Percentiles rank a stretch among this genome's conserved stretches.
Conservation (phyloP, 1,140 invertebrate genomes). For the Frieseomelitta varia region DNA sequence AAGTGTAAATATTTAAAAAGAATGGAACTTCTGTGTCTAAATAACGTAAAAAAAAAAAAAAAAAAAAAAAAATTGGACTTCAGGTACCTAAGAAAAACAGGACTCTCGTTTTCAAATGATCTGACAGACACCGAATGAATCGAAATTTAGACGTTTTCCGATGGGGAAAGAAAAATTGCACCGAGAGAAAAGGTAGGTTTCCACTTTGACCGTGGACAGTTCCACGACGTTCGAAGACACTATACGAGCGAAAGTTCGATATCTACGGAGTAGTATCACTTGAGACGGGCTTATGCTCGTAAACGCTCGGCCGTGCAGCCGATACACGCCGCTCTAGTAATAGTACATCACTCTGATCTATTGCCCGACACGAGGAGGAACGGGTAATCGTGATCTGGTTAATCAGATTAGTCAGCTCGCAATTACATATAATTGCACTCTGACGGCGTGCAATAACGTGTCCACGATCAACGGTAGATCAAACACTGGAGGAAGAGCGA, state of each 20-base stretch:
- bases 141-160: no score
- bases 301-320: neutral
- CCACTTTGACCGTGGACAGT: neutral
- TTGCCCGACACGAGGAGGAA: constrained; percentile 30
- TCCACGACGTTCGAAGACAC: neutral
- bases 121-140: no score
- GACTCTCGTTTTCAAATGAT: no score
- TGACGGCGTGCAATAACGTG: constrained; percentile 33
- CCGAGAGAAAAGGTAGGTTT: neutral
- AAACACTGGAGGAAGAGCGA: neutral
- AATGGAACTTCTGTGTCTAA: no score
- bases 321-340: neutral
- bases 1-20: no score
- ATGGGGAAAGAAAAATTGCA: neutral
- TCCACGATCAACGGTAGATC: neutral
- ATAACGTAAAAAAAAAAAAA: no score
- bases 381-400: constrained; percentile 43
- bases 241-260: neutral
- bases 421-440: constrained; percentile 62
- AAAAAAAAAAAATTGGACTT: no score
- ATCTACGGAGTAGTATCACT: neutral
- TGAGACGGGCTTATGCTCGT: neutral
- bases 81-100: no score
- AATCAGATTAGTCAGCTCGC: constrained; percentile 59
- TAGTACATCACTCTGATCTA: constrained; percentile 48